Evolutionary conservation across 2,797 vertebrate species (phyloP).

Genomic region (Sebastes steindachneri): DNA sequence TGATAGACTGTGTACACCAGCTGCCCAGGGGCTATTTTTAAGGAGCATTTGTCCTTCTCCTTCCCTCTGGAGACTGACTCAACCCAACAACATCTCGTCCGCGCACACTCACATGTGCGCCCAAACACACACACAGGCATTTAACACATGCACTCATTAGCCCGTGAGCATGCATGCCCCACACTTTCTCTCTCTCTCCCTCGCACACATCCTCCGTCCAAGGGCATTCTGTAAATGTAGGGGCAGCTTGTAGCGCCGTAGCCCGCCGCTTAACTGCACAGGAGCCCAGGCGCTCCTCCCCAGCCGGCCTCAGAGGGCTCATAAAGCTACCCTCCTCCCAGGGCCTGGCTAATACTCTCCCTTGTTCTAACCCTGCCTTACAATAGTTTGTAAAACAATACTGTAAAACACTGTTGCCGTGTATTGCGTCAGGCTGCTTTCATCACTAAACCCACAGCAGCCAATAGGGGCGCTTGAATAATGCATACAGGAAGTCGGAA

Average conservation of each 20-base stretch:
- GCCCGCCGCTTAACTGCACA: constrained; percentile 76
- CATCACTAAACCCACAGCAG: constrained; percentile 76
- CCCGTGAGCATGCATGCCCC: constrained; percentile 78
- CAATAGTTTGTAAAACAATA: constrained; percentile 84
- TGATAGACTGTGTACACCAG: constrained; percentile 87
- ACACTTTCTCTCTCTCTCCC: constrained; percentile 70
- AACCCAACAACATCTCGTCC: constrained; percentile 81
- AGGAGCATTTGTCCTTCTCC: constrained; percentile 87
- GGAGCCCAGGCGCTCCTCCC: constrained; percentile 71
- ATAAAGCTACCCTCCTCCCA: constrained; percentile 78
- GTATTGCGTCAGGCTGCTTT: constrained; percentile 81
- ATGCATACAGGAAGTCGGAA: constrained; percentile 79
- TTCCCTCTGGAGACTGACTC: constrained; percentile 84
- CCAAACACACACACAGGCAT: constrained; percentile 76
- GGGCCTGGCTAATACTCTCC: constrained; percentile 71
- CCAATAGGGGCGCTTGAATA: constrained; percentile 78
- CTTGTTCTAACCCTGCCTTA: constrained; percentile 75
- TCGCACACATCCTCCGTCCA: constrained; percentile 76
- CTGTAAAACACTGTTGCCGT: constrained; percentile 79
- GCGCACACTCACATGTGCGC: constrained; percentile 63
- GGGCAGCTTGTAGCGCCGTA: constrained; percentile 76
- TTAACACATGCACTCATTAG: constrained; percentile 85
- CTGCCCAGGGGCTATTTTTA: constrained; percentile 88
- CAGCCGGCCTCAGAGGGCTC: constrained; percentile 78
- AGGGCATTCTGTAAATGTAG: constrained; percentile 82